Evolutionary conservation across 2,888 invertebrate species (phyloP), one percentile per base, ranked within the genome.

Genomic region (Esperia sulphurella): DNA sequence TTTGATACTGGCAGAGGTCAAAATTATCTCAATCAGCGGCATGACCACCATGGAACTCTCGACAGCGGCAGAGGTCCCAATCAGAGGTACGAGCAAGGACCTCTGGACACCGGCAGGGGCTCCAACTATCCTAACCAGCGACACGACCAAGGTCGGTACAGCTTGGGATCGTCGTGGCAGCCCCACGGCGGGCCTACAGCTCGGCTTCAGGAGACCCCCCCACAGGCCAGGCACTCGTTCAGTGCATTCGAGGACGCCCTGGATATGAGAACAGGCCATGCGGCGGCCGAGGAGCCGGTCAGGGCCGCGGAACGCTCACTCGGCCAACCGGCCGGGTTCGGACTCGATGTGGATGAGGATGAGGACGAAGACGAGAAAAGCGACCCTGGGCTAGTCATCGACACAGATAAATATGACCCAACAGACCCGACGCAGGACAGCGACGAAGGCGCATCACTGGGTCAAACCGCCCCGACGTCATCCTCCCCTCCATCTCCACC

Each of bases 381-480:
- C 21, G 92, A 92, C 59, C 74, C 87, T 0, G 91, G 91, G 42
- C 83, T 93, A 61, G 89, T 92, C 31, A 92, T 92, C 40, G 93
- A 91, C 62, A 84, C 87, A 0, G 91, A 91, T 41, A 91, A 91
- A 57, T 91, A 91, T 62, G 91, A 92, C 57, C 91, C 91, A 8
- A 91, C 88, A 8, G 90, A 91, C 53, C 90, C 91, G 12, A 91
- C 91, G 0, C 21, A 21, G 5, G 21, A 21, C 21, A 63, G 74
- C 57, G 88, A 86, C 57, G 86, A 86, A 53, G 3, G 49, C 46
- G 14, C 31, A 21, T 21, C 21, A 5, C 21, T 2, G 21, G 3
- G 21, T 21, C 21, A 21, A 21, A 2, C 21, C 21, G 21, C 21
- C 21, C 5, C 5, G 21, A 21, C n/a, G n/a, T n/a, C n/a, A n/a